Evolutionary conservation across 2,113 vertebrate genomes (phyloP).

Genomic region (Mastomys coucha): DNA sequence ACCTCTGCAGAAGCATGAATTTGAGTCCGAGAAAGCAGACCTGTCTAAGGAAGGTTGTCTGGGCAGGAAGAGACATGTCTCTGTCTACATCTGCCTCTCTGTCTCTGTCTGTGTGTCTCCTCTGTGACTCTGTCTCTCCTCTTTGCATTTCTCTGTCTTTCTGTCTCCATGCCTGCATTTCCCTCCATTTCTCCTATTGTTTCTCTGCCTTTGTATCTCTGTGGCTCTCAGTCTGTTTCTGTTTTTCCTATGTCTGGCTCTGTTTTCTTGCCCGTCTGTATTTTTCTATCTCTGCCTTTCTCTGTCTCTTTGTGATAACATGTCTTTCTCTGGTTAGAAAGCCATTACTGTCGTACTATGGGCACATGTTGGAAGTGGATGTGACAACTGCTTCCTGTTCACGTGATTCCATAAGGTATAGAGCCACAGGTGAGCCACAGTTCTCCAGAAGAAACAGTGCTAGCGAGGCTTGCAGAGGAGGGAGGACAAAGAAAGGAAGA

Average conservation of each 20-base stretch:
- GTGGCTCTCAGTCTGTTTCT: background rate
- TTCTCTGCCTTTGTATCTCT: background rate
- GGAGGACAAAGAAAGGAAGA: background rate
- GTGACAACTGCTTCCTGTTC: background rate
- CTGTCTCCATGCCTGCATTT: background rate
- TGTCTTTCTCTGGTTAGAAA: background rate
- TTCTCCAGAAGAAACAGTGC: background rate
- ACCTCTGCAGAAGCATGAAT: background rate
- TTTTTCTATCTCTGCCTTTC: background rate
- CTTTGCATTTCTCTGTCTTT: background rate
- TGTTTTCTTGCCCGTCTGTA: background rate
- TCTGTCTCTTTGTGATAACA: background rate
- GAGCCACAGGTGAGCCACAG: background rate
- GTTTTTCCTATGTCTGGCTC: background rate
- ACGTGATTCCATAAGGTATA: no score
- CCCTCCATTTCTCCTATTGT: background rate
- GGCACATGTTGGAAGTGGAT: accelerated
- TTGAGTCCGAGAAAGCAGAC: background rate
- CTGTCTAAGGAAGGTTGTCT: background rate
- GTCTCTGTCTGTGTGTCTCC: background rate
- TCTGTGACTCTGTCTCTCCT: background rate
- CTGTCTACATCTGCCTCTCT: background rate
- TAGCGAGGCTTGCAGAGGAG: background rate
- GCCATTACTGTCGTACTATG: background rate
- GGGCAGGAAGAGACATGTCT: background rate